Percentiles rank a stretch among this genome's conserved stretches.
phyloP scores from a whole-genome alignment of 1,140 invertebrate species.

The Anagrus nilaparvatae region DNA sequence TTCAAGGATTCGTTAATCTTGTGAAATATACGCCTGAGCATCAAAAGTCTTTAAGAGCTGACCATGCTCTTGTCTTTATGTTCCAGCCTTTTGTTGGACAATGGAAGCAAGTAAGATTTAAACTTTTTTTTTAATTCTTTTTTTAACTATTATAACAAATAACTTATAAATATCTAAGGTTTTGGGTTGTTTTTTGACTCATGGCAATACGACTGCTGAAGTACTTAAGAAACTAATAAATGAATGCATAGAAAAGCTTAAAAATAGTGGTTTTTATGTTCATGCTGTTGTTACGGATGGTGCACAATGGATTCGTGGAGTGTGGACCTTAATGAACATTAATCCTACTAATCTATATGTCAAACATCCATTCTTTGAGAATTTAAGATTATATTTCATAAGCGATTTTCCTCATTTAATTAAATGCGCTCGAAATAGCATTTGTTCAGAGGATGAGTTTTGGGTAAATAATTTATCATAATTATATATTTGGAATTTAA shows the following conservation, averaged over 20 bases:
- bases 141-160: too few relatives aligned
- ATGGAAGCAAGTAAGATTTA: constrained; percentile 21
- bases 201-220: constrained; percentile 12
- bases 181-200: constrained; percentile 19
- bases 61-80: constrained; percentile 29
- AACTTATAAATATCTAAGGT: too few relatives aligned
- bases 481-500: background rate
- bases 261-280: constrained; percentile 10
- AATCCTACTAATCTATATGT: background rate
- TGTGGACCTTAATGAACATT: constrained; percentile 13
- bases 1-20: constrained; percentile 20
- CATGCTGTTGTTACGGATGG: constrained; percentile 14
- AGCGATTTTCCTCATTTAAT: constrained; percentile 7
- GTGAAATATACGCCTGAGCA: constrained; percentile 21
- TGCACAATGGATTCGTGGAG: constrained; percentile 9
- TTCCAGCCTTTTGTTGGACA: constrained; percentile 25
- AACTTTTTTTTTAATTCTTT: too few relatives aligned
- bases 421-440: constrained; percentile 4
- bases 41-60: constrained; percentile 15
- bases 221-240: constrained; percentile 17
- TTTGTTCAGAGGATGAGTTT: background rate
- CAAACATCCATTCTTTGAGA: background rate
- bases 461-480: constrained; percentile 1
- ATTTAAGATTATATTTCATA: constrained; percentile 1
- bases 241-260: constrained; percentile 8